Evolutionary conservation across 2,797 vertebrate genomes (phyloP).

Genomic region (Helarctos malayanus): DNA sequence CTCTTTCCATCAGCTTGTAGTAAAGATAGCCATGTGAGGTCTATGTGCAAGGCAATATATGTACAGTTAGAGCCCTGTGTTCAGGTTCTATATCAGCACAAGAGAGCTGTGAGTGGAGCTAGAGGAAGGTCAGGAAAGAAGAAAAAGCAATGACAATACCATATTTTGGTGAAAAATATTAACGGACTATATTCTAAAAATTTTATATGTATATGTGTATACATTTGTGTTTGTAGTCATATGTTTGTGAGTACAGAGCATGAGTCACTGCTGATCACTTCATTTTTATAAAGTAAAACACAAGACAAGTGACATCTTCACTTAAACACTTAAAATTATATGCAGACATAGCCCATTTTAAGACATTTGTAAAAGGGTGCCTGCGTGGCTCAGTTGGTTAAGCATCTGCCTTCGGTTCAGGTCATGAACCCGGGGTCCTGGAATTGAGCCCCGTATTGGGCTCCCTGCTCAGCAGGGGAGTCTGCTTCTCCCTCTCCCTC

Average conservation of each 20-base stretch:
- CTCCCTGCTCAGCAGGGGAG: too few relatives aligned
- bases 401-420: too few relatives aligned
- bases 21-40: background rate
- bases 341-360: background rate
- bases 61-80: background rate
- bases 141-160: background rate
- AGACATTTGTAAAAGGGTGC: background rate
- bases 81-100: background rate
- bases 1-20: background rate
- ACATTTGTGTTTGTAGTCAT: background rate
- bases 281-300: background rate
- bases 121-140: constrained; percentile 1
- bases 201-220: background rate
- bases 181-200: background rate
- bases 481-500: too few relatives aligned
- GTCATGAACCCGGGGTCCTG: too few relatives aligned
- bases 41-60: background rate
- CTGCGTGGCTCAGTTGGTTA: too few relatives aligned
- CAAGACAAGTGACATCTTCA: background rate
- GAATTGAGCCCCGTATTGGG: too few relatives aligned
- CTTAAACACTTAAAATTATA: background rate
- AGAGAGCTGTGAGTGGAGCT: background rate
- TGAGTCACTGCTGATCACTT: background rate
- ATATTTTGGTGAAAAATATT: background rate
- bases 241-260: background rate